Evolutionary conservation across 2,797 vertebrate genomes (phyloP).

Genomic region (Capromys pilorides): DNA sequence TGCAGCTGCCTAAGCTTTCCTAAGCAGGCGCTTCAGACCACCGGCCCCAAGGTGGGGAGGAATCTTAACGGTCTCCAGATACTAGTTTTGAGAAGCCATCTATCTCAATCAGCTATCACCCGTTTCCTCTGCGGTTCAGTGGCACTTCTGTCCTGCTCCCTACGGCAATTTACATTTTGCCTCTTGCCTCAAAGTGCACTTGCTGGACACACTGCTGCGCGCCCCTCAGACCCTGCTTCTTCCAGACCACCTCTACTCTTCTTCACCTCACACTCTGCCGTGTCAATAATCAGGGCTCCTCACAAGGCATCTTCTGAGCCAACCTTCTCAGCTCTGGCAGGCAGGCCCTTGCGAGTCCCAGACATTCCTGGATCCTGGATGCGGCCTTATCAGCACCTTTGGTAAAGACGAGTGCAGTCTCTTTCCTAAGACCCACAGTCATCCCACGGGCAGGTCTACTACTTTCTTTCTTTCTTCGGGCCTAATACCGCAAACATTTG

Average conservation of each 20-base stretch:
- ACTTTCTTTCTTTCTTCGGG: not conserved
- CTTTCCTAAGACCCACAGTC: not conserved
- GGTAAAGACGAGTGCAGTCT: not conserved
- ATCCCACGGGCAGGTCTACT: not conserved
- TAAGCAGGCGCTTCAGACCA: no score
- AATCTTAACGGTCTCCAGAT: not conserved
- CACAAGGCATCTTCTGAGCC: not conserved
- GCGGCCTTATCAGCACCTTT: not conserved
- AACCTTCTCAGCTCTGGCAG: not conserved
- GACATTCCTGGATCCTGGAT: not conserved
- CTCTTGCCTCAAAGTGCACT: not conserved
- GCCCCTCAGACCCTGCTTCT: not conserved
- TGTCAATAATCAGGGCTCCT: not conserved
- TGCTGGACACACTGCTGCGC: not conserved
- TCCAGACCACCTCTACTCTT: not conserved
- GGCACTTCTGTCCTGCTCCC: not conserved
- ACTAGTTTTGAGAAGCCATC: not conserved
- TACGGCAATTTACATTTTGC: not conserved
- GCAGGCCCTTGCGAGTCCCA: not conserved
- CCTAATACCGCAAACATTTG: not conserved
- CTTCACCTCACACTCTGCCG: not conserved
- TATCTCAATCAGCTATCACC: not conserved
- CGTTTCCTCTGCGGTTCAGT: not conserved
- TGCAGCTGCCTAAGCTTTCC: no score
- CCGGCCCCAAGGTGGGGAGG: no score